Evolutionary conservation across 1,140 invertebrate genomes (phyloP).

Genomic region (Drosophila bipectinata): DNA sequence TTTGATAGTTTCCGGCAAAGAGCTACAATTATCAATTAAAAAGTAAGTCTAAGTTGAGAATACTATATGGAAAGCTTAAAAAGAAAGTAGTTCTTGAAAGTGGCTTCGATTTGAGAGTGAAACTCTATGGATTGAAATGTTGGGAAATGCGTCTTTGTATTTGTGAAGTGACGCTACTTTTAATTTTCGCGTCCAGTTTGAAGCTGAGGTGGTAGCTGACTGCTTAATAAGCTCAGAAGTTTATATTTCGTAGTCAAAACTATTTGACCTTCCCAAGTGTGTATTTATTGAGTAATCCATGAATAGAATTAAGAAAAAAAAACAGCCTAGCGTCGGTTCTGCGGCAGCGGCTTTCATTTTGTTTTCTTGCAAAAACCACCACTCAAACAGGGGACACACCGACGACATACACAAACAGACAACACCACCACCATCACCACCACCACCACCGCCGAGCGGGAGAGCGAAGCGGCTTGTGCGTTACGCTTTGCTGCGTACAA

Average conservation of each 20-base stretch:
- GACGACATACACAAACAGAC: conserved; percentile 14
- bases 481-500: conserved; percentile 64
- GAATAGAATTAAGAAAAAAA: conserved; percentile 6
- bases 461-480: conserved; percentile 40
- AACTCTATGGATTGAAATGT: not conserved
- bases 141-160: not conserved
- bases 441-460: conserved; percentile 30
- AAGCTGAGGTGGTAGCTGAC: not conserved
- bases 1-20: not conserved
- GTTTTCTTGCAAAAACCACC: conserved; percentile 79
- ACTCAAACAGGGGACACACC: conserved; percentile 47
- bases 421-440: conserved; percentile 16
- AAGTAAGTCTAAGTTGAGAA: not conserved
- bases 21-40: not conserved
- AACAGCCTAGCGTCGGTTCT: conserved; percentile 47
- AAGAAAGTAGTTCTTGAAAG: not conserved
- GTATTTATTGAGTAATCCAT: not conserved
- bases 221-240: not conserved
- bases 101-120: not conserved
- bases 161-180: conserved; percentile 4
- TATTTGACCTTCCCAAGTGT: not conserved
- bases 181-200: not conserved
- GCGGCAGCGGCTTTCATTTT: conserved; percentile 72
- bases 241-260: not conserved
- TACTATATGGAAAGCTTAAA: not conserved